phyloP scores from a whole-genome alignment of 2,888 invertebrate species.

The Poecilus cupreus region DNA sequence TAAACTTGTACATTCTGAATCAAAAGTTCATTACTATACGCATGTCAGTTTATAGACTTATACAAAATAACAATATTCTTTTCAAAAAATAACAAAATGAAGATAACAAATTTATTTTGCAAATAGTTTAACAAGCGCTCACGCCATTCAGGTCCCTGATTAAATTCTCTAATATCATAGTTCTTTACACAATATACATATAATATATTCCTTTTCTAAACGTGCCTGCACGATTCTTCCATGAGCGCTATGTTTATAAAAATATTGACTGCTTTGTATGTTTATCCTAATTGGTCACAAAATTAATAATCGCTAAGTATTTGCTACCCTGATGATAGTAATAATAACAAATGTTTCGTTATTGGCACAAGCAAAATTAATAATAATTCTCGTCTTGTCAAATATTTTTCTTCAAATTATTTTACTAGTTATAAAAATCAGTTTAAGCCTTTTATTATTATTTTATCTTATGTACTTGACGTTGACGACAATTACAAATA shows the following conservation, averaged over 20 bases:
- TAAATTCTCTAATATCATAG: conserved; percentile 18
- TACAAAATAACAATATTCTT: conserved; percentile 20
- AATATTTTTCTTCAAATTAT: neutral
- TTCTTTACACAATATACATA: conserved; percentile 37
- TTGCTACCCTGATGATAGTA: conserved; percentile 44
- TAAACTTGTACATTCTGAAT: no score
- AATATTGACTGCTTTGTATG: conserved; percentile 50
- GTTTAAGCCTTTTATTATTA: conserved; percentile 36
- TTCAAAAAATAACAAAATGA: conserved; percentile 44
- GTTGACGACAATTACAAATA: conserved; percentile 1
- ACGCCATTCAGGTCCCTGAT: conserved; percentile 37
- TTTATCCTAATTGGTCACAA: conserved; percentile 55
- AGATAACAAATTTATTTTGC: conserved; percentile 25
- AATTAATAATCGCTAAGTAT: conserved; percentile 37
- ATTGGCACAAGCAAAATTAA: conserved; percentile 49
- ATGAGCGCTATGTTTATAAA: conserved; percentile 54
- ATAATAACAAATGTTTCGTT: conserved; percentile 36
- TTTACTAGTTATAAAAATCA: conserved; percentile 25
- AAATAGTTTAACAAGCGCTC: conserved; percentile 44
- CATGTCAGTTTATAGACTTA: no score
- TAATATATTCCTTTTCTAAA: conserved; percentile 10
- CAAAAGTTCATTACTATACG: no score
- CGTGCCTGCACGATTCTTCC: conserved; percentile 46
- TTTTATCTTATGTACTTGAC: conserved; percentile 4
- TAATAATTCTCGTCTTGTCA: conserved; percentile 4